phyloP scores from a whole-genome alignment of 1,140 invertebrate genomes.

The Rhizoglyphus robini region DNA sequence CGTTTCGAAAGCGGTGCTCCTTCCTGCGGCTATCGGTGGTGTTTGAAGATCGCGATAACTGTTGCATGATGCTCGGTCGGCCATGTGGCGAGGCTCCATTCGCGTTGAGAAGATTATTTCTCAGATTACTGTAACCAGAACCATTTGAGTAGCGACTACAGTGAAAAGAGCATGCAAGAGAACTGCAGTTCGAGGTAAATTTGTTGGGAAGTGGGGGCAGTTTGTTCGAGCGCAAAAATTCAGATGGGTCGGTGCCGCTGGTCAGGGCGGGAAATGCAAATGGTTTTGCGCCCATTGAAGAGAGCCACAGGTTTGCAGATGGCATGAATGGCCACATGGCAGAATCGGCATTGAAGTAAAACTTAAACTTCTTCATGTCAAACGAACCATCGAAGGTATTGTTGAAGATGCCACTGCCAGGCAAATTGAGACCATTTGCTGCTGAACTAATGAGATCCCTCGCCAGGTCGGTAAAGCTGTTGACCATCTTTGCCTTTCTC shows the following conservation, averaged over 20 bases:
- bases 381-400: conserved; percentile 24
- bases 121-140: neutral
- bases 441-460: conserved; percentile 27
- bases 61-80: conserved; percentile 28
- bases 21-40: conserved; percentile 53
- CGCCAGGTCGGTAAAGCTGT: conserved; percentile 28
- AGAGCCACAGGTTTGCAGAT: conserved; percentile 43
- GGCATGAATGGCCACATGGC: conserved; percentile 18
- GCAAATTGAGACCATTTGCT: conserved; percentile 25
- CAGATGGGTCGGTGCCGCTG: neutral
- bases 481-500: too few relatives aligned
- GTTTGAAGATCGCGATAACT: conserved; percentile 40
- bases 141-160: neutral
- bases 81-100: neutral
- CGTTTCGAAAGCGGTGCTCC: conserved; percentile 48
- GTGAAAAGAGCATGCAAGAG: too few relatives aligned
- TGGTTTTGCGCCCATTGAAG: conserved; percentile 33
- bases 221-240: conserved; percentile 4
- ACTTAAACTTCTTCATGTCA: conserved; percentile 49
- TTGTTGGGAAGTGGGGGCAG: neutral
- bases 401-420: conserved; percentile 33
- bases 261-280: neutral
- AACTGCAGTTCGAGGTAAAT: neutral
- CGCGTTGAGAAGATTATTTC: conserved; percentile 6
- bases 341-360: conserved; percentile 46